Conservation (phyloP, 2,113 vertebrate species). For the Progne subis region DNA sequence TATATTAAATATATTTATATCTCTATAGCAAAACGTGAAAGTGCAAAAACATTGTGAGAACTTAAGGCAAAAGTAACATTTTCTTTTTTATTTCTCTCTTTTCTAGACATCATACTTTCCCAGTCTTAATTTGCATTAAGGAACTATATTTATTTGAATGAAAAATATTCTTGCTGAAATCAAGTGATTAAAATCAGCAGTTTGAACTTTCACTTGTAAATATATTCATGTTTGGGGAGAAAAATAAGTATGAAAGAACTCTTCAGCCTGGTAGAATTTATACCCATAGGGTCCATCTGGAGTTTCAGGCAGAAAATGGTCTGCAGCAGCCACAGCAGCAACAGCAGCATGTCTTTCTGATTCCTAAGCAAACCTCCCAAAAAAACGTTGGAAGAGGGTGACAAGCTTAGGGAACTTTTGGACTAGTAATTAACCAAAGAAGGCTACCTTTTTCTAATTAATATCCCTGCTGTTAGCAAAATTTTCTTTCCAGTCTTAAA, state of each 20-base stretch:
- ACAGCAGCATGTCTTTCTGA: neutral
- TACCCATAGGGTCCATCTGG: neutral
- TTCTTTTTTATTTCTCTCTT: neutral
- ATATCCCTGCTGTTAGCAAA: slow-evolving; percentile 11
- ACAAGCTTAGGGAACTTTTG: slow-evolving; percentile 30
- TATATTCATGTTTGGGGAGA: neutral
- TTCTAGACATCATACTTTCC: neutral
- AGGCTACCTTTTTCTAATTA: slow-evolving; percentile 56
- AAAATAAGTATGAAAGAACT: neutral
- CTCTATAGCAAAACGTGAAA: neutral
- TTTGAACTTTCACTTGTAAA: neutral
- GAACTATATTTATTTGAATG: neutral
- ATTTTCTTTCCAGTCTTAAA: slow-evolving; percentile 57
- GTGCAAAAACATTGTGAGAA: neutral
- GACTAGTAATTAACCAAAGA: slow-evolving; percentile 49
- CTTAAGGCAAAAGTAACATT: neutral
- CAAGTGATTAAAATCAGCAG: neutral
- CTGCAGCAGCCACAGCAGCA: neutral
- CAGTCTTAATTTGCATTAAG: neutral
- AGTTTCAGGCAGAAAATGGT: neutral
- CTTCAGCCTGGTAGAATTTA: neutral
- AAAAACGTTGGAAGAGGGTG: neutral
- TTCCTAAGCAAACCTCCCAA: neutral
- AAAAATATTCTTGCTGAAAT: neutral
- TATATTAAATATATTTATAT: neutral